Evolutionary conservation across 1,140 invertebrate species (phyloP).

Genomic region (Aphelinus atriplicis): DNA sequence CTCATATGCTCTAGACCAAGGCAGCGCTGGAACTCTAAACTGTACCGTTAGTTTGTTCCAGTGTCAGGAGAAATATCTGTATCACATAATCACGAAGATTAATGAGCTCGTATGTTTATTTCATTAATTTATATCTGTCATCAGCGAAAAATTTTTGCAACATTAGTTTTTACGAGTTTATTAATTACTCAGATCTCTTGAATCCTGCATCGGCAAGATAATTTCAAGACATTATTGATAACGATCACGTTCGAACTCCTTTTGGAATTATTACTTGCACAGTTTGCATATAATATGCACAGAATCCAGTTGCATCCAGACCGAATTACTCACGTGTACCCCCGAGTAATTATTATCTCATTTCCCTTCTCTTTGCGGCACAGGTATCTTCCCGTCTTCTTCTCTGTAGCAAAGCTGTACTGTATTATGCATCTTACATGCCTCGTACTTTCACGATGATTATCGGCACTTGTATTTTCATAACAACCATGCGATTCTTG

Average conservation of each 20-base stretch:
- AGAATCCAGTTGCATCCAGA: neutral
- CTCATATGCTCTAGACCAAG: too few species aligned
- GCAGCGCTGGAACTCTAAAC: too few species aligned
- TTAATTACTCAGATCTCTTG: too few species aligned
- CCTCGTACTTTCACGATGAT: constrained; percentile 35
- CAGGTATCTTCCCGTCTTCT: neutral
- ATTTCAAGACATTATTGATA: neutral
- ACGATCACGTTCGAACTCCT: neutral
- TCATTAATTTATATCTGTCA: too few species aligned
- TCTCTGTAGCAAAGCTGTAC: neutral
- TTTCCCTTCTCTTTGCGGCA: neutral
- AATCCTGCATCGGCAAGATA: neutral
- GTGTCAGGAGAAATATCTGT: too few species aligned
- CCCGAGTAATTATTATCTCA: constrained; percentile 26
- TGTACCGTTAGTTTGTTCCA: too few species aligned
- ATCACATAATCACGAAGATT: too few species aligned
- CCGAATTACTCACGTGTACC: constrained; percentile 1
- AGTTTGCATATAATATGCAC: neutral
- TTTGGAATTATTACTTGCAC: neutral
- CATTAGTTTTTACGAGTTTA: too few species aligned
- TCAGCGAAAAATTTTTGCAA: too few species aligned
- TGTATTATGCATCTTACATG: too few species aligned
- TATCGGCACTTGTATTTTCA: constrained; percentile 35
- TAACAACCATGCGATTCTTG: neutral
- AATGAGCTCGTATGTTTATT: too few species aligned